phyloP scores from a whole-genome alignment of 2,113 vertebrate genomes.

The Centropristis striata region DNA sequence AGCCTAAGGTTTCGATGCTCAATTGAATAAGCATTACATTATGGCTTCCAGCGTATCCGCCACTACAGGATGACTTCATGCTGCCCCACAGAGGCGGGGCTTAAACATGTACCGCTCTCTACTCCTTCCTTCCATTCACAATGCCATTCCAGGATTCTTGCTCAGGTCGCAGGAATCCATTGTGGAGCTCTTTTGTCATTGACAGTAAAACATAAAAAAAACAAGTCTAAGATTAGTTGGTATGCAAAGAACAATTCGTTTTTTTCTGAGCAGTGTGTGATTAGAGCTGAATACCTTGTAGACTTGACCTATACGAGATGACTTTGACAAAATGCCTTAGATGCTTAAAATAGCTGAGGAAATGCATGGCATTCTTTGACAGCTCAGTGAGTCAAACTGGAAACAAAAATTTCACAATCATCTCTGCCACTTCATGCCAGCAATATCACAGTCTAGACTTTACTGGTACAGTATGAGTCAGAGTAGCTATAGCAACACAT shows the following conservation, averaged over 20 bases:
- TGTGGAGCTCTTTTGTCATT: slow-evolving; percentile 21
- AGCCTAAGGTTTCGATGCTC: slow-evolving; percentile 23
- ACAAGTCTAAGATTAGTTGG: background rate
- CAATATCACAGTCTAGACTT: slow-evolving; percentile 22
- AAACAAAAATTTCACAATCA: slow-evolving; percentile 30
- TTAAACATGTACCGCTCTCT: slow-evolving; percentile 25
- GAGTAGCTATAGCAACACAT: slow-evolving; percentile 34
- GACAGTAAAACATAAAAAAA: slow-evolving; percentile 13
- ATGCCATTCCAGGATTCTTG: slow-evolving; percentile 62
- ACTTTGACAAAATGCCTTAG: slow-evolving; percentile 28
- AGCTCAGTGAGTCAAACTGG: slow-evolving; percentile 31
- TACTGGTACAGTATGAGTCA: slow-evolving; percentile 7
- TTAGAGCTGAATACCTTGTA: background rate
- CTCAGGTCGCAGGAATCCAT: slow-evolving; percentile 49
- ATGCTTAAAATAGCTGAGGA: slow-evolving; percentile 59
- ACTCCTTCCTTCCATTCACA: slow-evolving; percentile 65
- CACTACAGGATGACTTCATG: slow-evolving; percentile 63
- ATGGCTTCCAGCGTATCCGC: slow-evolving; percentile 24
- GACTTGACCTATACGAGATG: background rate
- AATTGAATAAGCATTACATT: slow-evolving; percentile 41
- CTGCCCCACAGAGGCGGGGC: slow-evolving; percentile 30
- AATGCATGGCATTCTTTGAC: slow-evolving; percentile 68
- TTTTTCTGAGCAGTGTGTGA: background rate
- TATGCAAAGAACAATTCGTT: slow-evolving; percentile 12
- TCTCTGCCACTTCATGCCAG: slow-evolving; percentile 13